Conservation (phyloP, 1,140 invertebrate species). For the Drosophila teissieri region DNA sequence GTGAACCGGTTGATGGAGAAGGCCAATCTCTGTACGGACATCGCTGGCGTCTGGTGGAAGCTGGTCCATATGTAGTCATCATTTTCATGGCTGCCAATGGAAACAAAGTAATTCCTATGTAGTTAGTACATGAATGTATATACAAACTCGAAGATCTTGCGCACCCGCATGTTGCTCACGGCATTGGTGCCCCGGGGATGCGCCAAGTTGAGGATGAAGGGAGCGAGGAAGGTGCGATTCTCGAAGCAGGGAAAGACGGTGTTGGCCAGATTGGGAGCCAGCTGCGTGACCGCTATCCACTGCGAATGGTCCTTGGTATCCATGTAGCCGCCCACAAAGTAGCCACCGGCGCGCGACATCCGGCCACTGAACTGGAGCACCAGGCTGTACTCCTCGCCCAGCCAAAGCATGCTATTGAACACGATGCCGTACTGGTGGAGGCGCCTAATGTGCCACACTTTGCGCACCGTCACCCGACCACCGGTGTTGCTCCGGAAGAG, state of each 20-base stretch:
- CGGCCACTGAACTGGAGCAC: background rate
- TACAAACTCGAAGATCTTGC: background rate
- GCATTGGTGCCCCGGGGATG: background rate
- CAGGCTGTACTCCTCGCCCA: constrained; percentile 14
- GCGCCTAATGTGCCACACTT: background rate
- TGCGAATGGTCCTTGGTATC: background rate
- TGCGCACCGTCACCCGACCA: background rate
- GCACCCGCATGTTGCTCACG: constrained; percentile 9
- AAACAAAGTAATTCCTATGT: background rate
- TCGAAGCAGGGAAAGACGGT: constrained; percentile 20
- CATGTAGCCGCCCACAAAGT: background rate
- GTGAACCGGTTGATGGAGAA: constrained; percentile 11
- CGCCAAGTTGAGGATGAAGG: constrained; percentile 1
- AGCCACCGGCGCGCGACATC: background rate
- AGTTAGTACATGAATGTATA: background rate
- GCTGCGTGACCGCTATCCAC: constrained; percentile 7
- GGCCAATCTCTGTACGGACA: background rate
- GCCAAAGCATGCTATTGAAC: background rate
- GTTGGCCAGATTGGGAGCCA: constrained; percentile 10
- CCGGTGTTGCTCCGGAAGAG: constrained; percentile 1
- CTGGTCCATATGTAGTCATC: constrained; percentile 12
- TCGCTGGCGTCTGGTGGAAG: background rate
- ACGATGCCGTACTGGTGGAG: background rate
- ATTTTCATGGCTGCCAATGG: background rate
- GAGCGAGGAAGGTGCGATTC: too few relatives aligned